Evolutionary conservation across 2,113 vertebrate species (phyloP).

Genomic region (Cryptotis parvus): DNA sequence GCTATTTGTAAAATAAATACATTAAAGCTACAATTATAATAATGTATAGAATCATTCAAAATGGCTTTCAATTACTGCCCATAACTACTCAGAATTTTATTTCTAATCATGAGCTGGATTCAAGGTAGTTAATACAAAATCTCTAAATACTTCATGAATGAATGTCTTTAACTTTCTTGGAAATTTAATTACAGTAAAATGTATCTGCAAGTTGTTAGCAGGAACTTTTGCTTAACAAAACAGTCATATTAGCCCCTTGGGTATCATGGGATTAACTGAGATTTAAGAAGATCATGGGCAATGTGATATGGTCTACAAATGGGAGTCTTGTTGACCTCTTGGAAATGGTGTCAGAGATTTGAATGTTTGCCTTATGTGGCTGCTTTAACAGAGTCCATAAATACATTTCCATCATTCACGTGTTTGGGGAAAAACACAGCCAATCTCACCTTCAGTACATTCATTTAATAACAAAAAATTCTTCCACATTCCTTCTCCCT

Average conservation of each 20-base stretch:
- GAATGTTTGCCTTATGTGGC: constrained; percentile 54
- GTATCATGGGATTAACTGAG: neutral
- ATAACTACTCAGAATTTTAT: neutral
- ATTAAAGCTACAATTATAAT: neutral
- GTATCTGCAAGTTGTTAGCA: neutral
- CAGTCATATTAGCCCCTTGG: neutral
- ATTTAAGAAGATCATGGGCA: constrained; percentile 56
- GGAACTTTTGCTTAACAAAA: constrained; percentile 11
- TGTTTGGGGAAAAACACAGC: constrained; percentile 8
- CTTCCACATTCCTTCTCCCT: constrained; percentile 13
- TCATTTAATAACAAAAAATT: constrained; percentile 45
- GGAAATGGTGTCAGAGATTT: constrained; percentile 38
- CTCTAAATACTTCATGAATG: constrained; percentile 35
- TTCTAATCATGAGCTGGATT: neutral
- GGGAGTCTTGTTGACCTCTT: neutral
- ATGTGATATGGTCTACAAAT: neutral
- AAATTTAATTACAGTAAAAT: constrained; percentile 24
- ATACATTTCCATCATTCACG: neutral
- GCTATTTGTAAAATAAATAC: neutral
- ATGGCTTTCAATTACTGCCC: neutral
- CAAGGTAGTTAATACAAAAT: neutral
- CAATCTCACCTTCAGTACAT: neutral
- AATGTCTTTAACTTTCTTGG: constrained; percentile 18
- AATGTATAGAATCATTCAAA: neutral
- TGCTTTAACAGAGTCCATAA: constrained; percentile 50